Base-by-base conservation (phyloP, 2,113 vertebrate genomes). In the Tyrannus savana region DNA sequence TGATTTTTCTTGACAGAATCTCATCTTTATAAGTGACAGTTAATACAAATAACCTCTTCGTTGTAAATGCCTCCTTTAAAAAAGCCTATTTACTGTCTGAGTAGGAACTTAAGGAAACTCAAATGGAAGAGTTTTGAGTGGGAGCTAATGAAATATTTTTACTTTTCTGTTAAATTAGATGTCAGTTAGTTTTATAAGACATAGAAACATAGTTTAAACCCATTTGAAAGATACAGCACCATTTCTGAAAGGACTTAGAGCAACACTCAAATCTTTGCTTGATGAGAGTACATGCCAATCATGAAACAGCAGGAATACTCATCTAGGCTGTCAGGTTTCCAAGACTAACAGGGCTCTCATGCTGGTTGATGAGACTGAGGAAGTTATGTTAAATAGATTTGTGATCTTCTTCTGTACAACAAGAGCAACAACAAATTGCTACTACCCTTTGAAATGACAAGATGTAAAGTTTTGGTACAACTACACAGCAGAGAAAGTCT, bases 141-240 rank as follows among this genome's bases (percentile, higher is more conserved):
- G 42, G 30, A 90, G 22, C 4, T 95, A 91, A 79, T 64, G 52
- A 95, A 89, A 82, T 81, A 66, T 39, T 91, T 93, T 76, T 85
- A 15, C 30, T 89, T 95, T 92, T 63, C 41, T 73, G 64, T 76
- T 92, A 82, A 94, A 91, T 79, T 60, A 94, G 6, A 79, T 84
- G 75, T 82, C 91, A 93, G 78, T 64, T 81, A 66, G 16, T 78
- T 69, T 27, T 52, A 18, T 35, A 67, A 53, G 52, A 58, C 60
- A 67, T 5, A 64, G 52, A 89, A 82, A 71, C 7, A 50, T 42
- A 79, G 12, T 77, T 84, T 87, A 81, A 76, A 72, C 9, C 14
- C 16, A 17, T 73, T 56, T 89, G 49, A 93, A 89, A 83, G 83
- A 47, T 23, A 6, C 7, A 77, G 25, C 28, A 63, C 10, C 10